Evolutionary conservation across 2,888 invertebrate genomes (phyloP), one percentile per base, ranked within the genome.

Genomic region (Neria commutata): DNA sequence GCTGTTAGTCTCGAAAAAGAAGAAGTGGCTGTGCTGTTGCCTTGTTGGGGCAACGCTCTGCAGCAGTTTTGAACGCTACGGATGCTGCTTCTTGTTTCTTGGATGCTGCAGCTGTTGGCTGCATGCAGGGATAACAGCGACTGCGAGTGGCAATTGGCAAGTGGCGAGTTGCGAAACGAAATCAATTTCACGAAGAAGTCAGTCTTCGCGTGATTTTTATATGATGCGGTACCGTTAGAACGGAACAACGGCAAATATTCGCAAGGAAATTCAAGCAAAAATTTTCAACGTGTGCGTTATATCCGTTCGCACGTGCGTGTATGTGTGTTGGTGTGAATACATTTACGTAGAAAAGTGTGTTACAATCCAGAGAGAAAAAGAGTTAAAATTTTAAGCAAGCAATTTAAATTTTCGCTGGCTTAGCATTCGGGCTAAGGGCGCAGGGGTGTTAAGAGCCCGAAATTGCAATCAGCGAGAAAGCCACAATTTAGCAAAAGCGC

Each of bases 121-220:
- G 25, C 56, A 56, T n/a, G 3, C 56, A 37, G 34, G 42, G 42
- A 17, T 42, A 21, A 21, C 45, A 24, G 34, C 54, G 23, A 16
- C 49, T n/a, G 25, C 40, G 34, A 17, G 37, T 16, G 24, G 16
- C 37, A 23, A 19, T 29, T 24, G 34, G 34, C 48, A 34, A 45
- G 48, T 37, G 14, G 8, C 23, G 5, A 45, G 42, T 45, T 65
- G 60, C 60, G 56, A 59, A 62, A 58, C 67, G 61, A 62, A 63
- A 48, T 40, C 54, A 50, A 56, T 60, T 64, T 56, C 40, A 56
- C 57, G 52, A 64, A 63, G 56, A 67, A 58, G 68, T 77, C 69
- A 79, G 79, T 79, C 77, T 76, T 80, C 72, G 72, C 79, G 79
- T 78, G 81, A 73, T 71, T 80, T 74, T 70, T 71, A 72, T 70